Percentiles rank a stretch among this genome's conserved stretches.
Evolutionary conservation across 2,113 vertebrate species (phyloP).

Genomic region (Glaucomys volans): DNA sequence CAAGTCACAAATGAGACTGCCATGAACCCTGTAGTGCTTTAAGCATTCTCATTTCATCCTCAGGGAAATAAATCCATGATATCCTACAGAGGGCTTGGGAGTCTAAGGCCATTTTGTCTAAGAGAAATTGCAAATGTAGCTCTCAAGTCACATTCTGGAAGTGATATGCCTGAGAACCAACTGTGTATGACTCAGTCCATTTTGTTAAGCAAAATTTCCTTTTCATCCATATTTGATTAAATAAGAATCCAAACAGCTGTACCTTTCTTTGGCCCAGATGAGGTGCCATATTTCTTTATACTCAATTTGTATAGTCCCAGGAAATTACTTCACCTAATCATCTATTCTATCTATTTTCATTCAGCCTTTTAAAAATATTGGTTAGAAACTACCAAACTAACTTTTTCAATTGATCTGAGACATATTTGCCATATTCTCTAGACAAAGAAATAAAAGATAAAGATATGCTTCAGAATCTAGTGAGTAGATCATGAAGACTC

Average conservation of each 20-base stretch:
- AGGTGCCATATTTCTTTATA: conserved; percentile 55
- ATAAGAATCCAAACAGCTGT: conserved; percentile 58
- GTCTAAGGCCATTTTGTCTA: background rate
- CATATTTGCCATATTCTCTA: conserved; percentile 5
- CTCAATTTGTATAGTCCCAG: conserved; percentile 16
- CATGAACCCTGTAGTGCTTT: background rate
- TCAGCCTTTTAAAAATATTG: conserved; percentile 47
- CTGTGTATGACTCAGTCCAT: conserved; percentile 37
- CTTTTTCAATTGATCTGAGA: conserved; percentile 62
- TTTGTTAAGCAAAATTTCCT: conserved; percentile 71
- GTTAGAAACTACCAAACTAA: conserved; percentile 59
- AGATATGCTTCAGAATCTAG: conserved; percentile 47
- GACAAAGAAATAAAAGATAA: conserved; percentile 53
- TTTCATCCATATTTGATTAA: conserved; percentile 72
- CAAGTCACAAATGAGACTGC: background rate
- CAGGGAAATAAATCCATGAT: conserved; percentile 25
- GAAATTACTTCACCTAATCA: conserved; percentile 54
- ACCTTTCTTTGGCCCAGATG: background rate
- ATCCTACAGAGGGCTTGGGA: background rate
- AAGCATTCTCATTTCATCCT: conserved; percentile 45
- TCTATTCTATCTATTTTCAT: conserved; percentile 27
- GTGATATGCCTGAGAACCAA: background rate
- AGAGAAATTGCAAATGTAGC: conserved; percentile 38
- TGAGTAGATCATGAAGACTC: conserved; percentile 14
- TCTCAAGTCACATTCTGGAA: conserved; percentile 53